Base-by-base conservation (phyloP, 2,888 invertebrate genomes). In the Galeruca laticollis region DNA sequence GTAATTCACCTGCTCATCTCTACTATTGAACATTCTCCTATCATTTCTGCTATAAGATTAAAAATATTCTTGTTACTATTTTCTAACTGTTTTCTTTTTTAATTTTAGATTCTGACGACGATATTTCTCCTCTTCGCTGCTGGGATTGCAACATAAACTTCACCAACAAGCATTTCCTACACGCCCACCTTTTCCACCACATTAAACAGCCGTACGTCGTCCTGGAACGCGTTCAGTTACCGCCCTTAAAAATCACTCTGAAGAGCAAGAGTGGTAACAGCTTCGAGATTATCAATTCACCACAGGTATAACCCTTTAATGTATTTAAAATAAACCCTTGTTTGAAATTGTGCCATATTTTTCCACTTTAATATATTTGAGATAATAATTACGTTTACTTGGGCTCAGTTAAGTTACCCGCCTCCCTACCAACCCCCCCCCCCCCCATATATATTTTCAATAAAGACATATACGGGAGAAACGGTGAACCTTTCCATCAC, bases 131-230 rank as follows among this genome's bases (percentile, higher is more conserved):
- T 1, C 64, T 81, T 71, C 84, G 82, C 75, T 90, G 90, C 77
- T 83, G 82, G 75, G 88, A 88, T 40, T 90, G 90, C 78, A 84
- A 87, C 75, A 82, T 87, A 69, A 86, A 87, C 68, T 90, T 87
- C 79, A 81, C 81, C 11, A 81, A 84, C 73, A 87, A 86, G 84
- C 83, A 84, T 51, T 86, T 86, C 15, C 79, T 89, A 70, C 85
- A 89, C 75, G 84, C 85, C 13, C 90, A 90, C 81, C 83, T 90
- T 11, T 84, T 88, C 43, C 86, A 86, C 37, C 90, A 90, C 85
- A 88, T 90, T 54, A 87, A 87, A 8, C 85, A 89, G 77, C 90
- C 90, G 54, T 83, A 82, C 1, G 84, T 90, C 67, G 81, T 86
- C 52, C 75, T 89, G 73, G 84, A 87, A 60, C 77, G 88, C 70